A percentile compares a stretch with the other conserved stretches of the same genome.
Conservation (phyloP, 2,888 invertebrate genomes). For the Andrena bucephala region DNA sequence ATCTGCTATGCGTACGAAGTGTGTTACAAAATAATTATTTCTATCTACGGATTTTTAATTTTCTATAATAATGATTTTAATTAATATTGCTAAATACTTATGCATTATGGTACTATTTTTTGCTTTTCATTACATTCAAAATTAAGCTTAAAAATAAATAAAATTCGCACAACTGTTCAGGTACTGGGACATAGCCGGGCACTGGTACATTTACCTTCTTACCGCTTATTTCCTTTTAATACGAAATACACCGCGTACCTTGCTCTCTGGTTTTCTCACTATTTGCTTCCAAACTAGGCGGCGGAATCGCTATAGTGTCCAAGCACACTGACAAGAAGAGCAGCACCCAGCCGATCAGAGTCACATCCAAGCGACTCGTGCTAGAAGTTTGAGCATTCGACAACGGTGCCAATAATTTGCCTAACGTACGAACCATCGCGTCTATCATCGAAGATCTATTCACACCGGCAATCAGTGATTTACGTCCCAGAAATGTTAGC, state of each 20-base stretch:
- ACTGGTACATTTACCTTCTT: not conserved
- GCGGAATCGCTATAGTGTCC: conserved; percentile 83
- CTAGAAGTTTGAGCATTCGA: conserved; percentile 73
- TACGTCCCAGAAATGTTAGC: conserved; percentile 94
- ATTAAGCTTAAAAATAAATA: too few species aligned
- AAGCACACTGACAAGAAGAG: conserved; percentile 91
- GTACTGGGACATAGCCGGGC: too few species aligned
- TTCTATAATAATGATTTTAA: too few species aligned
- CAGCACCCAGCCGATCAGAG: conserved; percentile 90
- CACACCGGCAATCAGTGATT: conserved; percentile 85
- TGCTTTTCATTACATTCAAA: too few species aligned
- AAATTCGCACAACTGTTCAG: too few species aligned
- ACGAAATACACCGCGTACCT: conserved; percentile 70
- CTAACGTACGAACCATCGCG: conserved; percentile 88
- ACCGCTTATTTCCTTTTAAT: not conserved
- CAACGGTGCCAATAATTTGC: conserved; percentile 87
- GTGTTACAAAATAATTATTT: too few species aligned
- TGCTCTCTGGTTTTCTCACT: conserved; percentile 83
- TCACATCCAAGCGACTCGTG: conserved; percentile 79
- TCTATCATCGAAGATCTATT: conserved; percentile 89
- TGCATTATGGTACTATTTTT: too few species aligned
- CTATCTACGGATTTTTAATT: too few species aligned
- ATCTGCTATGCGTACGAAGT: too few species aligned
- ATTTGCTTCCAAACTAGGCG: conserved; percentile 77
- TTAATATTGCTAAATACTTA: too few species aligned